phyloP scores from a whole-genome alignment of 2,113 vertebrate genomes.

The Scomber japonicus region DNA sequence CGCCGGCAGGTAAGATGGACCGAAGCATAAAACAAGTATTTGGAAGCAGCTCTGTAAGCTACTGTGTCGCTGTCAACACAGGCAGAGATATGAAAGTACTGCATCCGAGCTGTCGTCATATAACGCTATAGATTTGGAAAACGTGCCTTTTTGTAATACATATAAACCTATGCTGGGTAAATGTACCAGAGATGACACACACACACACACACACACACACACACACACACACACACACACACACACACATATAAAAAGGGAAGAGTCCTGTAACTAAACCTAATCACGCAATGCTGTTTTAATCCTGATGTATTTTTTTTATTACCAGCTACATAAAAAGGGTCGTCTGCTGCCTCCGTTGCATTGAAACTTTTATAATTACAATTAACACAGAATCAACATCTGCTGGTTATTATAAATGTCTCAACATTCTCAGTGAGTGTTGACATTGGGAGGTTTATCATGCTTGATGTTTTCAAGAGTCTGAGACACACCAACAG shows the following conservation, averaged over 20 bases:
- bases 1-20: neutral
- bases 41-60: neutral
- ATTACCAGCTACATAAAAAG: constrained; percentile 65
- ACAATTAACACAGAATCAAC: constrained; percentile 68
- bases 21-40: constrained; percentile 7
- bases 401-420: constrained; percentile 68
- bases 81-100: constrained; percentile 4
- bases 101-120: constrained; percentile 2
- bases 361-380: constrained; percentile 70
- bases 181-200: neutral
- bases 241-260: neutral
- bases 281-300: constrained; percentile 37
- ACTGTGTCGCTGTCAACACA: constrained; percentile 11
- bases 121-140: neutral
- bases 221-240: constrained; percentile 5
- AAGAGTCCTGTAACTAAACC: constrained; percentile 5
- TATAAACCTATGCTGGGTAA: neutral
- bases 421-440: constrained; percentile 33
- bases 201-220: neutral
- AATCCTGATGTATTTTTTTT: constrained; percentile 41
- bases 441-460: constrained; percentile 50
- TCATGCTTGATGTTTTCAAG: neutral
- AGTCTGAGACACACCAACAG: constrained; percentile 5
- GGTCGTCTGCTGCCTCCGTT: constrained; percentile 69
- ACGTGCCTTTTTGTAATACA: neutral